These are phyloP conservation scores for Vulpes vulpes DNA, from an alignment of 2,113 vertebrate species.

Conservation along the genomic window DNA sequence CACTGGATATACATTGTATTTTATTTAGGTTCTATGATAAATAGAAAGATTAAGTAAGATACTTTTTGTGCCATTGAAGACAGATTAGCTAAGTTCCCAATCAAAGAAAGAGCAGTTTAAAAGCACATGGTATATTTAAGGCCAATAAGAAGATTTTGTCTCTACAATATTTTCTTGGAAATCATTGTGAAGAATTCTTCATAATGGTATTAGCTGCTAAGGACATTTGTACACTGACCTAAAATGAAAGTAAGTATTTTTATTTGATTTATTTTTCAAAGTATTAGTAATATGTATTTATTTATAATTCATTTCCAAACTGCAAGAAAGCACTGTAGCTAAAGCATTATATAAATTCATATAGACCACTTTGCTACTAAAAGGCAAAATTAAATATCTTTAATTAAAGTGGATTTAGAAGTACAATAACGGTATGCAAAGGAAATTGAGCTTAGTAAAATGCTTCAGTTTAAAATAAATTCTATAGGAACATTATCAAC, in stretches of 20 bases:
- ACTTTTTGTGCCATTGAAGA: neutral
- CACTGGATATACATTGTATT: neutral
- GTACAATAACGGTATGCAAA: neutral
- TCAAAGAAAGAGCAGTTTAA: neutral
- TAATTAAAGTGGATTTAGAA: slow-evolving; percentile 7
- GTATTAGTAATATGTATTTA: neutral
- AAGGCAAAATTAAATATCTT: neutral
- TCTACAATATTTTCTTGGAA: slow-evolving; percentile 22
- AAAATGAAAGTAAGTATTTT: slow-evolving; percentile 40
- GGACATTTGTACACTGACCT: neutral
- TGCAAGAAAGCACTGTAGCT: neutral
- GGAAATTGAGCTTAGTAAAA: slow-evolving; percentile 6
- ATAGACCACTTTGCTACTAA: neutral
- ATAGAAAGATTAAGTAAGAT: slow-evolving; percentile 22
- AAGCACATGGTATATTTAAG: neutral
- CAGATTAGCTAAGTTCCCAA: neutral
- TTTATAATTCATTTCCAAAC: slow-evolving; percentile 48
- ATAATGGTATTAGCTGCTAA: neutral
- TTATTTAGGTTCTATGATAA: neutral
- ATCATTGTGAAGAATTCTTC: neutral
- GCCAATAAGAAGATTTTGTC: neutral
- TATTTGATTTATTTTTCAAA: slow-evolving; percentile 26
- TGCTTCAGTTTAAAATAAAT: neutral
- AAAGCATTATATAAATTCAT: neutral
- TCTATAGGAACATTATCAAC: neutral